phyloP scores from a whole-genome alignment of 2,797 vertebrate species.

The Channallabes apus region DNA sequence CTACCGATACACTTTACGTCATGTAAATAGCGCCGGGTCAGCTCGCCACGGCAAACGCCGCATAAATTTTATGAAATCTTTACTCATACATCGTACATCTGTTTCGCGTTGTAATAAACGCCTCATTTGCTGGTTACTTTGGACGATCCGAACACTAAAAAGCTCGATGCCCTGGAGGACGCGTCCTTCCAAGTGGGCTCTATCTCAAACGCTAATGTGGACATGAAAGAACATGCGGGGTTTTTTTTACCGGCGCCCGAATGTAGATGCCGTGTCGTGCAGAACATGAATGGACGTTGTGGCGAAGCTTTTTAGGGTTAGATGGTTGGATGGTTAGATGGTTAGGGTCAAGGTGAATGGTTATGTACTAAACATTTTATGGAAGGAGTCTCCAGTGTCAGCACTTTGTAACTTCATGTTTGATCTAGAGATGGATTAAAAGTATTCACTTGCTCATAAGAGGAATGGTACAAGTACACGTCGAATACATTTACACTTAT shows the following conservation, averaged over 20 bases:
- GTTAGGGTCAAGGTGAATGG: too few relatives aligned
- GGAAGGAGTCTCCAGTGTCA: background rate
- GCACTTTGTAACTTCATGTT: background rate
- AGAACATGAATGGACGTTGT: too few relatives aligned
- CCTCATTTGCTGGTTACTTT: conserved; percentile 51
- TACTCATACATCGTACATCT: conserved; percentile 52
- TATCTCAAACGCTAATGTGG: background rate
- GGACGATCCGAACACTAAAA: conserved; percentile 43
- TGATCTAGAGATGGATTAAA: background rate
- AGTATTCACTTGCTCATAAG: background rate
- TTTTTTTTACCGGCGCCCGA: background rate
- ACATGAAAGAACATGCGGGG: conserved; percentile 11
- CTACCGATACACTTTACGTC: conserved; percentile 56
- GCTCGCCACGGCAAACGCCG: conserved; percentile 47
- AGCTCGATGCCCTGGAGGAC: conserved; percentile 2
- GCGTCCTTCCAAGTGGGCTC: background rate
- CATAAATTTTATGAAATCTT: conserved; percentile 50
- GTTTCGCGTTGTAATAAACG: conserved; percentile 55
- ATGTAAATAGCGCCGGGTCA: conserved; percentile 46
- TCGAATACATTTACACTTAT: too few relatives aligned
- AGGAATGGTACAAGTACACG: too few relatives aligned
- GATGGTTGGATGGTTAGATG: too few relatives aligned
- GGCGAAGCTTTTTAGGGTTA: background rate
- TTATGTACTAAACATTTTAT: background rate
- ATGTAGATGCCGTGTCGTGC: background rate